Evolutionary conservation across 2,113 vertebrate genomes (phyloP), one percentile per base, ranked within the genome.

Genomic region (Colinus virginianus): DNA sequence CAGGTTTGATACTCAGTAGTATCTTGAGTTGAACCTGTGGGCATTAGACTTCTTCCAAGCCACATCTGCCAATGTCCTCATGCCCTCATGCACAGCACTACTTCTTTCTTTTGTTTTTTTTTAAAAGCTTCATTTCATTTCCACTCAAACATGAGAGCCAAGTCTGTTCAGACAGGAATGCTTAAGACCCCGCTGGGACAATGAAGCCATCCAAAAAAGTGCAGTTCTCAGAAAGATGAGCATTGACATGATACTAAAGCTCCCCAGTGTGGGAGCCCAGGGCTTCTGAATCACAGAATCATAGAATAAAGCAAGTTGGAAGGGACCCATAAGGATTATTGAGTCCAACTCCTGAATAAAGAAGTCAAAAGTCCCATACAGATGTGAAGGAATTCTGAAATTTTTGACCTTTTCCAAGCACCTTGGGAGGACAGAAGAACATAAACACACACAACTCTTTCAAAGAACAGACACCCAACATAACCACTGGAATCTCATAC

Each of bases 141-240:
- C 58, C 80, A 78, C 14, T 71, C 8, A 1, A 21, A 42, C 6
- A 13, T 38, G 55, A 84, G 34, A 83, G 61, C 82, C 76, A 94
- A 72, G 17, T 13, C 64, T 90, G 51, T 85, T 68, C 89, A 94
- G 91, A 87, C 71, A 94, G 66, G 64, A 91, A 91, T 64, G 68
- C 48, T 94, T 51, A 78, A 56, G 68, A 92, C 40, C 58, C 64
- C 30, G 13, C 48, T 91, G 87, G 67, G 91, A 91, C n/a, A 34
- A n/a, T 11, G 30, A 71, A n/a, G 64, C 48, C 71, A 75, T 89
- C 68, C 75, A 85, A 84, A 93, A 80, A 80, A 25, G 75, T 83
- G 32, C 38, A 87, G 59, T 72, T 91, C 81, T 77, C 84, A 94
- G 75, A 45, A 85, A 96, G 34, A 56, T 88, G 61, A 93, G 46